Evolutionary conservation across 2,113 vertebrate species (phyloP).

Genomic region (Lucifuga dentata): DNA sequence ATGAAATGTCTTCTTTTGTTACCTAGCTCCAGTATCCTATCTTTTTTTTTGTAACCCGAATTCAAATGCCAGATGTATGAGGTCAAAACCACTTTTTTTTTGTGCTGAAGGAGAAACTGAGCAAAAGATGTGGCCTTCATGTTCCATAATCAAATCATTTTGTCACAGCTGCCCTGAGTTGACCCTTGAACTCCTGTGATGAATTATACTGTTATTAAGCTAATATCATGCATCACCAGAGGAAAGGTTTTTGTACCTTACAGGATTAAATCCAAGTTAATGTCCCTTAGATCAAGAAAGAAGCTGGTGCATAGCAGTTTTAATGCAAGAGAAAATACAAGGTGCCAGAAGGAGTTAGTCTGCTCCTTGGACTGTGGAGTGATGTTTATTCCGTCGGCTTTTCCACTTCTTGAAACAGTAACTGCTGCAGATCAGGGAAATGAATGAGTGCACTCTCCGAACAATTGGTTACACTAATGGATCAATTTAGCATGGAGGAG

Average conservation of each 20-base stretch:
- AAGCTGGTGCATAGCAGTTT: conserved; percentile 21
- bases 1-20: no score
- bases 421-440: conserved; percentile 27
- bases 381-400: conserved; percentile 52
- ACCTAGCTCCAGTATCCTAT: no score
- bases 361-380: conserved; percentile 26
- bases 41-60: no score
- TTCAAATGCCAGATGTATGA: no score
- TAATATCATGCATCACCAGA: conserved; percentile 45
- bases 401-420: conserved; percentile 49
- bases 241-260: conserved; percentile 36
- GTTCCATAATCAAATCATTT: conserved; percentile 9
- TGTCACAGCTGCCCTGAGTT: conserved; percentile 8
- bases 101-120: neutral
- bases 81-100: no score
- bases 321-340: conserved; percentile 41
- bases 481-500: conserved; percentile 52
- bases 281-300: conserved; percentile 28
- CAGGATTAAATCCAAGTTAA: conserved; percentile 31
- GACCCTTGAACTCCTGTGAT: conserved; percentile 11
- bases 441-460: conserved; percentile 46
- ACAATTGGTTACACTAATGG: conserved; percentile 65
- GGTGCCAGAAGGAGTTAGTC: conserved; percentile 38
- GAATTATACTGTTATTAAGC: conserved; percentile 30
- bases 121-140: conserved; percentile 20